A percentile compares a stretch with the other conserved stretches of the same genome.
Evolutionary conservation across 2,113 vertebrate species (phyloP).

Genomic region (Aldabrachelys gigantea): DNA sequence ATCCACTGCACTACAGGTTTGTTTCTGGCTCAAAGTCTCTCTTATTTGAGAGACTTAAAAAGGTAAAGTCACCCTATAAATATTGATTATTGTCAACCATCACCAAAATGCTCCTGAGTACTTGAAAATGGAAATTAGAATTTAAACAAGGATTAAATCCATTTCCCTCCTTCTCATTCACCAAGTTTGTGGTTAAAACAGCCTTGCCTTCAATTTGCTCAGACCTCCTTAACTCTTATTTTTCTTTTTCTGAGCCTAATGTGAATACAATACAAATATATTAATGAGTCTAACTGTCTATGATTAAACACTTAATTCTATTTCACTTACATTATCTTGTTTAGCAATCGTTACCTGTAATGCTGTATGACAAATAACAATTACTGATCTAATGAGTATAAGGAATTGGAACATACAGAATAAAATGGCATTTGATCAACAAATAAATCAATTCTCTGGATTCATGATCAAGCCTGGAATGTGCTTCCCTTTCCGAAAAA

Average conservation of each 20-base stretch:
- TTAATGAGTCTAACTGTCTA: neutral
- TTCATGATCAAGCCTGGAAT: neutral
- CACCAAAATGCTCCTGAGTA: neutral
- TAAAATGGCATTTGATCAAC: neutral
- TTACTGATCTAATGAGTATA: constrained; percentile 1
- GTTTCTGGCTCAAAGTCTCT: neutral
- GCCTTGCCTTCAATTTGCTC: neutral
- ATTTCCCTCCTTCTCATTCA: neutral
- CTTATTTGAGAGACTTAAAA: neutral
- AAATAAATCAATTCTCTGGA: neutral
- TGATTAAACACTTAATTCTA: constrained; percentile 21
- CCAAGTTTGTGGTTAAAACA: neutral
- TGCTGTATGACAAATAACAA: neutral
- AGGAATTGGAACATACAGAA: constrained; percentile 3
- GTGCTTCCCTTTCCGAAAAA: neutral
- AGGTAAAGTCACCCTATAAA: neutral
- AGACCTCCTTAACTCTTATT: neutral
- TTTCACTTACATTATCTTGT: neutral
- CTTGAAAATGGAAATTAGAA: neutral
- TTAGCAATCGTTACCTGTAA: constrained; percentile 15
- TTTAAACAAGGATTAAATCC: neutral
- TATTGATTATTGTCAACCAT: neutral
- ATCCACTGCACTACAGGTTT: neutral
- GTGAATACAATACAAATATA: neutral
- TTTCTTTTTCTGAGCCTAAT: neutral